A percentile compares a stretch with the other conserved stretches of the same genome.
These are phyloP conservation scores for Thinocorus orbignyianus DNA, from an alignment of 2,113 vertebrate genomes.

Conservation along the genomic window DNA sequence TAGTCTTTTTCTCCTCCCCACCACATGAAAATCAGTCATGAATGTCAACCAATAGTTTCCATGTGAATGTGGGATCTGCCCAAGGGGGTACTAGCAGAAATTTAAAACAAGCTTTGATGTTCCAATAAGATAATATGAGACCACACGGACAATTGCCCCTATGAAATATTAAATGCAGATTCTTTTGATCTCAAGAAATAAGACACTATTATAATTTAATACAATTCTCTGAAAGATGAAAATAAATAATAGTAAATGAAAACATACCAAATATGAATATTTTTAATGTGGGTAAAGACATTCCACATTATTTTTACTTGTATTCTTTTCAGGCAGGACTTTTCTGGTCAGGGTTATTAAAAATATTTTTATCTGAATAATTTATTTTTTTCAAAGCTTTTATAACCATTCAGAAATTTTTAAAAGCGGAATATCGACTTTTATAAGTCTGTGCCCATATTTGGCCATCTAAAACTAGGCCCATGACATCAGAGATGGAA, in stretches of 20 bases:
- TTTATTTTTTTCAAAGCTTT: not conserved
- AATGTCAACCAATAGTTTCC: conserved; percentile 25
- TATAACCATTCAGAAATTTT: not conserved
- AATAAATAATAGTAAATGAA: conserved; percentile 44
- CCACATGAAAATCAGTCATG: conserved; percentile 15
- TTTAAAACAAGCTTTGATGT: conserved; percentile 45
- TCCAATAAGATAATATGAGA: conserved; percentile 40
- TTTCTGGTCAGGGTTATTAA: not conserved
- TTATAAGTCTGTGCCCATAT: not conserved
- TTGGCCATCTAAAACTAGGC: not conserved
- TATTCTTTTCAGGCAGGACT: not conserved
- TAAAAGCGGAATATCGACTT: not conserved
- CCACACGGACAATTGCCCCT: not conserved
- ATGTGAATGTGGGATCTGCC: conserved; percentile 46
- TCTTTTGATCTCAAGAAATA: conserved; percentile 31
- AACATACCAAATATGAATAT: conserved; percentile 5
- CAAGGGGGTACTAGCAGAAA: not conserved
- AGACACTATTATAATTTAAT: conserved; percentile 1
- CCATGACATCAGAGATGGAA: not conserved
- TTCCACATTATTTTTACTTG: not conserved
- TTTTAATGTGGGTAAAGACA: not conserved
- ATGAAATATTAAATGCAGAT: conserved; percentile 44
- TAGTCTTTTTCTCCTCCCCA: not conserved
- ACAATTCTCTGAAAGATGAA: not conserved
- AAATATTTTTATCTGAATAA: not conserved